Conservation (phyloP, 2,888 invertebrate species). For the Tinea trinotella region DNA sequence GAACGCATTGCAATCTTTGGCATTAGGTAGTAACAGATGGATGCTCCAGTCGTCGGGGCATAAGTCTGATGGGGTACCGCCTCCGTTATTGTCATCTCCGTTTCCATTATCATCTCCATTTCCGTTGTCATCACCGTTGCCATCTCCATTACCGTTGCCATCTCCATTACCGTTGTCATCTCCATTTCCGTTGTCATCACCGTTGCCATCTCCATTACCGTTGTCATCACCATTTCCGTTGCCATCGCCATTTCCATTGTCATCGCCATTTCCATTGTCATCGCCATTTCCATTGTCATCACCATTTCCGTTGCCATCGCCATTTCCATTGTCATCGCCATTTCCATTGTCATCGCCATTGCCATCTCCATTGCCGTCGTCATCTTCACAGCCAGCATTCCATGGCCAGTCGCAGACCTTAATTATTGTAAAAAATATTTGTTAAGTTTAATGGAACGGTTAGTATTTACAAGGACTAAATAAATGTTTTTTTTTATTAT, state of each 20-base stretch:
- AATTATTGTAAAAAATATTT: not conserved
- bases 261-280: not conserved
- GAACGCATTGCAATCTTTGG: slow-evolving; percentile 18
- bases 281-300: slow-evolving; percentile 23
- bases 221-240: not conserved
- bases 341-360: not conserved
- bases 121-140: not conserved
- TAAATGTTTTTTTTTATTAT: no score
- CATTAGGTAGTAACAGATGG: slow-evolving; percentile 18
- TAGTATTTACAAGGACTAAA: no score
- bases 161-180: slow-evolving; percentile 8
- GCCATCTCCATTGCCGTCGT: not conserved
- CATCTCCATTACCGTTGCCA: slow-evolving; percentile 23
- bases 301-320: not conserved
- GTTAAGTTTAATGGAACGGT: no score
- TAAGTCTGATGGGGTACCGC: slow-evolving; percentile 30
- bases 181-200: not conserved
- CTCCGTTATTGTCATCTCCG: slow-evolving; percentile 18
- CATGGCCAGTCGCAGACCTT: slow-evolving; percentile 31
- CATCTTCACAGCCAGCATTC: slow-evolving; percentile 26
- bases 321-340: not conserved
- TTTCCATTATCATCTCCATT: not conserved
- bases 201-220: not conserved
- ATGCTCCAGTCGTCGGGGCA: slow-evolving; percentile 33
- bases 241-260: slow-evolving; percentile 16